Base-by-base conservation (phyloP, 2,888 invertebrate species). In the Pyrrhosoma nymphula region DNA sequence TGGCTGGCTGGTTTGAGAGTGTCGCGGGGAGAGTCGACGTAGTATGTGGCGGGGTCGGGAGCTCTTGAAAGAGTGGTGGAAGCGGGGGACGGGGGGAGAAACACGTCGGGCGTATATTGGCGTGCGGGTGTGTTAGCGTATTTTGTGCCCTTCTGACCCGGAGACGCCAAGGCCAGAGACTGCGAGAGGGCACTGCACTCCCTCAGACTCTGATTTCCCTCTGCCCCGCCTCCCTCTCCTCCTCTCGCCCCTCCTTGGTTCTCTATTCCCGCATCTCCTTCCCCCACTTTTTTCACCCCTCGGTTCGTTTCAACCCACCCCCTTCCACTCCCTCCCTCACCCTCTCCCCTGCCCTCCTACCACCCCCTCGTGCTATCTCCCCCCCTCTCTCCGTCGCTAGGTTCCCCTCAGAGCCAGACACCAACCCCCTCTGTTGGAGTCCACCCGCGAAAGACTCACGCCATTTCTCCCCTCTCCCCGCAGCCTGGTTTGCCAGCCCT, bases 61-160 rank as follows among this genome's bases (percentile, higher is more conserved):
- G 82, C 8, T 35, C 35, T 35, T 30, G 0, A n/a, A 0, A 69
- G 82, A 82, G 35, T 14, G 55, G 89, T 47, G 18, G 8, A 47
- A 47, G 47, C 47, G 47, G 47, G 47, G 30, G 55, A 23, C 16
- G 55, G 89, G 26, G 89, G 47, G 26, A 23, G 89, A 89, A 55
- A 89, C 89, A 89, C 89, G 56, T 82, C 89, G 47, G 91, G 91
- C 26, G 69, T 39, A 55, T n/a, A 75, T 75, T 47, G 69, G 93
- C 69, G 69, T 23, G 69, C 47, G 47, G 93, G 69, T 60, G 26
- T 47, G 63, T 39, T 39, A 60, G 91, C 30, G 91, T 93, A 93
- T 93, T 69, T 93, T 93, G 93, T 69, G 93, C 93, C 93, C 93
- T 75, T 93, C 35, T 93, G 93, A 93, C 93, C 93, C 93, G 69